Evolutionary conservation across 2,888 invertebrate species (phyloP).

Genomic region (Melanotus villosus): DNA sequence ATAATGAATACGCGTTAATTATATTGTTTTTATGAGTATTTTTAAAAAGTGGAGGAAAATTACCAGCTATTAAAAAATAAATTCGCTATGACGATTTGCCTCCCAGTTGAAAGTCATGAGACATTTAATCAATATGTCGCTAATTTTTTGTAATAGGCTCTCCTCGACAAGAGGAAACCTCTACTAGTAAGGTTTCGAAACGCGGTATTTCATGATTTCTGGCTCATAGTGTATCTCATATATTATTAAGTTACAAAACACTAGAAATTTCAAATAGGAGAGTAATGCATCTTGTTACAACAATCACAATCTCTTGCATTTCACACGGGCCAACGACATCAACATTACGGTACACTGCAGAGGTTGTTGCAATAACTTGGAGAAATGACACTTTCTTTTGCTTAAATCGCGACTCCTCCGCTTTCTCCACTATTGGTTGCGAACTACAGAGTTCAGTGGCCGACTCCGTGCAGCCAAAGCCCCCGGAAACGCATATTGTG

Average conservation of each 20-base stretch:
- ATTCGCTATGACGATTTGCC: too few relatives aligned
- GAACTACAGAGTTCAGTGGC: constrained; percentile 50
- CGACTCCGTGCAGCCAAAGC: constrained; percentile 56
- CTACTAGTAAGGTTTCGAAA: neutral
- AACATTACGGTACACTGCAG: constrained; percentile 28
- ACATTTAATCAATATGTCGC: too few relatives aligned
- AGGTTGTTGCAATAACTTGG: constrained; percentile 38
- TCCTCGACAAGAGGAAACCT: neutral
- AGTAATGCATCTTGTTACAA: constrained; percentile 27
- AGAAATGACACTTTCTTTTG: constrained; percentile 54
- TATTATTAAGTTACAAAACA: constrained; percentile 16
- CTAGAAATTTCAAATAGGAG: constrained; percentile 35
- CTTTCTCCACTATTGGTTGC: constrained; percentile 52
- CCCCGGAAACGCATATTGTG: constrained; percentile 58
- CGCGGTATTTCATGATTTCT: constrained; percentile 1
- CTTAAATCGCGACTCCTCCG: constrained; percentile 49
- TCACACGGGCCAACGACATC: constrained; percentile 39
- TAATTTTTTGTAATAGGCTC: too few relatives aligned
- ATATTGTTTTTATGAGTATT: neutral
- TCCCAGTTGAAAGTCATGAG: too few relatives aligned
- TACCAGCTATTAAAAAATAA: too few relatives aligned
- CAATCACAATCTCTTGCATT: constrained; percentile 33
- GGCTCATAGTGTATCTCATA: neutral
- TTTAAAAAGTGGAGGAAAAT: too few relatives aligned
- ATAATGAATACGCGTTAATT: neutral